Evolutionary conservation across 2,888 invertebrate species (phyloP).

Genomic region (Papilio elwesi): DNA sequence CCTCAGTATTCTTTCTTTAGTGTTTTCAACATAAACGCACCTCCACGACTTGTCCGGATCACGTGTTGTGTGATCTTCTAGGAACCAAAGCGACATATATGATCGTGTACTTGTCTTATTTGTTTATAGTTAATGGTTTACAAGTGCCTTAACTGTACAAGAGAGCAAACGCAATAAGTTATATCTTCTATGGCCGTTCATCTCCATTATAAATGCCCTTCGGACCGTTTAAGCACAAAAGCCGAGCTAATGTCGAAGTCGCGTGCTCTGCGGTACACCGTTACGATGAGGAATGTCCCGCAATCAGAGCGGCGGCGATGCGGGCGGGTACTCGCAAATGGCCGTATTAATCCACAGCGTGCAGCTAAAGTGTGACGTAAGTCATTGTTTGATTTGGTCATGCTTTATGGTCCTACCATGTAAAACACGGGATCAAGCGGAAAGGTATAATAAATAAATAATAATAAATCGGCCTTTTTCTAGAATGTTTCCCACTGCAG

Average conservation of each 20-base stretch:
- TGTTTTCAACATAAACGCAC: too few species aligned
- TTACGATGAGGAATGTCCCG: constrained; percentile 53
- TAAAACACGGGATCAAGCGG: background rate
- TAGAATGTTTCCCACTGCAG: too few species aligned
- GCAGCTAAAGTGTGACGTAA: constrained; percentile 50
- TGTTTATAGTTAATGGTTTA: background rate
- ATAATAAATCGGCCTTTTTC: too few species aligned
- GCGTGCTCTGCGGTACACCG: constrained; percentile 40
- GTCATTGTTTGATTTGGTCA: constrained; percentile 44
- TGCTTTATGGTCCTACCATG: too few species aligned
- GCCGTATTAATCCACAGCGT: constrained; percentile 49
- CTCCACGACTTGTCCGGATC: too few species aligned
- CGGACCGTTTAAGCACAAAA: constrained; percentile 8
- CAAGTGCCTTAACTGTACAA: background rate
- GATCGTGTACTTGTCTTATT: background rate
- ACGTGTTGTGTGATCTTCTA: too few species aligned
- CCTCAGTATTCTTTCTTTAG: too few species aligned
- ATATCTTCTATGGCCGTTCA: background rate
- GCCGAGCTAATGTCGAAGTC: constrained; percentile 28
- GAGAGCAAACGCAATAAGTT: background rate
- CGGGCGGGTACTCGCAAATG: constrained; percentile 50
- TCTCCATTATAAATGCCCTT: constrained; percentile 17
- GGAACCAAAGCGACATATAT: too few species aligned
- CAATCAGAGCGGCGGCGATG: constrained; percentile 45
- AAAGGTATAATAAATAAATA: too few species aligned